These are phyloP conservation scores for Ifrita kowaldi DNA, from an alignment of 2,113 vertebrate species.

Conservation along the genomic window DNA sequence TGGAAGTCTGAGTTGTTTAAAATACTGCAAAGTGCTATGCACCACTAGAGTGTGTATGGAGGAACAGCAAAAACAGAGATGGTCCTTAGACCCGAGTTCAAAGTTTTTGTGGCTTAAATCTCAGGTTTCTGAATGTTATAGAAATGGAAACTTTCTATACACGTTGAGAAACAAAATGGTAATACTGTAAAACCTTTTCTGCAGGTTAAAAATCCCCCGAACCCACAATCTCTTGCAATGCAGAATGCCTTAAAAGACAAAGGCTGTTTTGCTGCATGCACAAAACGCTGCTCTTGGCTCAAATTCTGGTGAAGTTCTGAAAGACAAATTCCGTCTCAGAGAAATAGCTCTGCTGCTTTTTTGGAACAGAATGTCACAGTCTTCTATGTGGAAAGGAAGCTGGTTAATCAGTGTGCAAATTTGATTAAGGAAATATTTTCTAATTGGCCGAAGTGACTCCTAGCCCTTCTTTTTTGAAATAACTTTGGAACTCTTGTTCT, in stretches of 20 bases:
- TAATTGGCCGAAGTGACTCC: neutral
- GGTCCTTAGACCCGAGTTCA: fast-evolving
- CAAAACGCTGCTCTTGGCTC: neutral
- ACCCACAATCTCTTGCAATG: neutral
- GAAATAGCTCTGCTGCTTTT: neutral
- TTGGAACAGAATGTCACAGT: neutral
- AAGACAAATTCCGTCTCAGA: neutral
- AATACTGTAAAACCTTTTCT: neutral
- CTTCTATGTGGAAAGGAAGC: neutral
- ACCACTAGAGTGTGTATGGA: neutral
- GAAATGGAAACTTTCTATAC: neutral
- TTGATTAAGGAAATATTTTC: neutral
- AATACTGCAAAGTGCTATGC: neutral
- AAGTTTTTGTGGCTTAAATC: neutral
- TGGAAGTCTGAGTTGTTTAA: neutral
- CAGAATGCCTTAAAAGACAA: neutral
- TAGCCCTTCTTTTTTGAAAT: neutral
- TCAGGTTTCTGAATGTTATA: neutral
- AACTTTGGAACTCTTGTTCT: neutral
- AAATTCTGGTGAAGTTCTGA: neutral
- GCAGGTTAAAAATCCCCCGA: fast-evolving
- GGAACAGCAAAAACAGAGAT: neutral
- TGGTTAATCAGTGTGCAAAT: neutral
- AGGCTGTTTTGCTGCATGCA: fast-evolving
- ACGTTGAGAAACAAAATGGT: neutral